Base-by-base conservation (phyloP, 2,888 invertebrate genomes). In the Ormyrus thymus region DNA sequence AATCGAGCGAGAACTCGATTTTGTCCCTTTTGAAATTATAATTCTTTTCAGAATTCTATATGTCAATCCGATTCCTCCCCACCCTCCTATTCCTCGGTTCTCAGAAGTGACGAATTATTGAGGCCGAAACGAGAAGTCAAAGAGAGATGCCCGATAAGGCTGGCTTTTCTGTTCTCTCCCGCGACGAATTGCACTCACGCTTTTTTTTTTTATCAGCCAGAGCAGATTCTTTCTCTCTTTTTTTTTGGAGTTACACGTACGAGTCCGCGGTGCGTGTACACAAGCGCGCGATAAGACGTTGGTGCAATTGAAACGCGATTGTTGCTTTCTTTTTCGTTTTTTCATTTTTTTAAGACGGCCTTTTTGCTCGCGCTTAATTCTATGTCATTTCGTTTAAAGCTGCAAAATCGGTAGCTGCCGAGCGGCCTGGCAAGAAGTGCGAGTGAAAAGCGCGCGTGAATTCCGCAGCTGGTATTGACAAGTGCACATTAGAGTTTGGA, bases 1-100 rank as follows among this genome's bases (percentile, higher is more conserved):
- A 86, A 86, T 86, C 84, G 84, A 3, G n/a, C 65, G n/a, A 29
- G 29, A 29, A 29, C 29, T 29, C 29, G 29, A 29, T 29, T 29
- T 29, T 29, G 29, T 29, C 29, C 29, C 29, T 29, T 29, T 29
- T 29, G 29, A 29, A 29, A 29, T 29, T 29, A 29, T 29, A 29
- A 29, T 29, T 29, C 29, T 29, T 29, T 29, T 29, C 29, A 29
- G 29, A 29, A 29, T 29, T 29, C 29, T 29, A 29, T 29, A 29
- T 29, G 29, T 29, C 29, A 29, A 29, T 29, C 15, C 29, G 59
- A 8, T 9, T 9, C 59, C 4, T 15, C 59, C 6, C 59, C 59
- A 45, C 59, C 29, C n/a, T 64, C 75, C 72, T 78, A 55, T 79
- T 29, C 66, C 51, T 29, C 29, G 29, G 29, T 29, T 29, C 69